phyloP scores from a whole-genome alignment of 2,888 invertebrate genomes.

The Morpho achilles region DNA sequence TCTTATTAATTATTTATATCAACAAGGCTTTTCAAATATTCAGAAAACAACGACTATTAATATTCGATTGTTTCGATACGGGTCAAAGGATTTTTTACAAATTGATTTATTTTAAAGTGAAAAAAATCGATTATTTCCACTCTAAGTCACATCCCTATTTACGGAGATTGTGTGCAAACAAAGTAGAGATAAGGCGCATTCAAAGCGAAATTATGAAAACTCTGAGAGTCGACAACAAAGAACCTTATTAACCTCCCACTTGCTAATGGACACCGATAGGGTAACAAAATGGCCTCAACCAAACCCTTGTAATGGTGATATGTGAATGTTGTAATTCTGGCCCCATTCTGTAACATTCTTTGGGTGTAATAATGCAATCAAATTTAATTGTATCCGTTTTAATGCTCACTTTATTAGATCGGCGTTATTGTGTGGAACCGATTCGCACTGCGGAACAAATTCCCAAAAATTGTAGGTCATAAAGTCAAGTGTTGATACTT shows the following conservation, averaged over 20 bases:
- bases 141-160: slow-evolving; percentile 29
- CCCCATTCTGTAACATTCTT: slow-evolving; percentile 33
- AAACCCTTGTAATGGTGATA: slow-evolving; percentile 12
- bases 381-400: slow-evolving; percentile 25
- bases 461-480: neutral
- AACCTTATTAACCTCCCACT: slow-evolving; percentile 71
- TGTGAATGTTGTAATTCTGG: slow-evolving; percentile 46
- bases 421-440: slow-evolving; percentile 18
- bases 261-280: slow-evolving; percentile 69
- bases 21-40: too few relatives aligned
- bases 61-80: too few relatives aligned
- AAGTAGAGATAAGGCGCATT: slow-evolving; percentile 68
- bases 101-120: too few relatives aligned
- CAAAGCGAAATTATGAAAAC: slow-evolving; percentile 68
- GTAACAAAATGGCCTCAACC: slow-evolving; percentile 34
- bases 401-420: slow-evolving; percentile 20
- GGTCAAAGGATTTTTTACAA: too few relatives aligned
- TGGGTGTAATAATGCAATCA: slow-evolving; percentile 20
- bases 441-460: slow-evolving; percentile 10
- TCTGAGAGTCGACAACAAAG: slow-evolving; percentile 58
- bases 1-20: too few relatives aligned
- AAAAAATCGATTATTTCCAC: too few relatives aligned
- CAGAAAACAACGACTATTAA: too few relatives aligned
- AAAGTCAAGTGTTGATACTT: slow-evolving; percentile 16
- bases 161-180: slow-evolving; percentile 58